Evolutionary conservation across 2,113 vertebrate species (phyloP).

Genomic region (Tympanuchus pallidicinctus): DNA sequence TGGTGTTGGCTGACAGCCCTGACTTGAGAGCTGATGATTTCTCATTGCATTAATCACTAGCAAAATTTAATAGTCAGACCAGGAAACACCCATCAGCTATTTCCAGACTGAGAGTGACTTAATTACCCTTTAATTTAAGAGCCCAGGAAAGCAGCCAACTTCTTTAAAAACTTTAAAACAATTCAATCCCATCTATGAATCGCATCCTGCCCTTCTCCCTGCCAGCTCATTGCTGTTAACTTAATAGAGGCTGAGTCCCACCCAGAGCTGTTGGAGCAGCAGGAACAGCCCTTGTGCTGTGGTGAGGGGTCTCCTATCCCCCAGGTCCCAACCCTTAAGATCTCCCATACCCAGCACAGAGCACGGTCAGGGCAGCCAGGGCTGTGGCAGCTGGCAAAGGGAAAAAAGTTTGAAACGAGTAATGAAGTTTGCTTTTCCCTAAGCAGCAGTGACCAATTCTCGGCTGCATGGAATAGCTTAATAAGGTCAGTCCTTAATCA

Average conservation of each 20-base stretch:
- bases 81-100: slow-evolving; percentile 18
- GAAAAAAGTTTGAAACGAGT: slow-evolving; percentile 16
- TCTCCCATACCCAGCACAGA: not conserved
- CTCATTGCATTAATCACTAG: slow-evolving; percentile 32
- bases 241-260: no score
- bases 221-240: not conserved
- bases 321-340: not conserved
- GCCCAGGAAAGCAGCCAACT: slow-evolving; percentile 5
- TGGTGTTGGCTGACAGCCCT: slow-evolving; percentile 29
- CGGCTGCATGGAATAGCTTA: slow-evolving; percentile 28
- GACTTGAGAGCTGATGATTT: not conserved
- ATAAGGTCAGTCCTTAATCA: slow-evolving; percentile 50
- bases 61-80: slow-evolving; percentile 16
- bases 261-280: no score
- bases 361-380: not conserved
- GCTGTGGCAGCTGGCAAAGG: not conserved
- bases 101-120: slow-evolving; percentile 33
- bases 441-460: slow-evolving; percentile 17
- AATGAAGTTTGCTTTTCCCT: slow-evolving; percentile 19
- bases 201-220: not conserved
- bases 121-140: slow-evolving; percentile 60
- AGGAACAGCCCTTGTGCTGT: not conserved
- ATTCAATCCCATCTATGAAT: not conserved
- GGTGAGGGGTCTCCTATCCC: not conserved
- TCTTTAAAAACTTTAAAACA: slow-evolving; percentile 15